phyloP scores from a whole-genome alignment of 2,113 vertebrate genomes.

The Cyprinodon variegatus region DNA sequence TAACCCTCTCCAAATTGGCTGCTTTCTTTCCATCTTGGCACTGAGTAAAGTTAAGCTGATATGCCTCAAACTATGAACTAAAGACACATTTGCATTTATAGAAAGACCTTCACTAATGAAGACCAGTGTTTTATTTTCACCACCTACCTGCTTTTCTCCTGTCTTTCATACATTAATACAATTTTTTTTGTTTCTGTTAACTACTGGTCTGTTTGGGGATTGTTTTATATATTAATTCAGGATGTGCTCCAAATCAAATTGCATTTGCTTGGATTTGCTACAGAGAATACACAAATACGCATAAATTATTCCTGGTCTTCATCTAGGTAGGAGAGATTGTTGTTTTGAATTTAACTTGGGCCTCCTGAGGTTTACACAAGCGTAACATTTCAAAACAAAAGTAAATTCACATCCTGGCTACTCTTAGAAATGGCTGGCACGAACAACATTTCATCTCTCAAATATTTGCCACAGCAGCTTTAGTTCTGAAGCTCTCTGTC shows the following conservation, averaged over 20 bases:
- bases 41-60: too few relatives aligned
- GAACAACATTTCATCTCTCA: neutral
- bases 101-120: neutral
- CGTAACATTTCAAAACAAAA: neutral
- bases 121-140: neutral
- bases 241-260: neutral
- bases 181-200: neutral
- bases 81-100: too few relatives aligned
- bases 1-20: too few relatives aligned
- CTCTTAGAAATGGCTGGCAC: conserved; percentile 1
- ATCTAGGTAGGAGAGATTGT: neutral
- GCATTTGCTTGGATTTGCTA: neutral
- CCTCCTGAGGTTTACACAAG: conserved; percentile 14
- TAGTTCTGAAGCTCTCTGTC: neutral
- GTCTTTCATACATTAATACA: neutral
- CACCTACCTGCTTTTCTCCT: too few relatives aligned
- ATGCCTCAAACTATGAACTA: too few relatives aligned
- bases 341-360: conserved; percentile 6
- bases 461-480: conserved; percentile 10
- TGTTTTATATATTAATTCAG: neutral
- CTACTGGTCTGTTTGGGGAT: neutral
- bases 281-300: neutral
- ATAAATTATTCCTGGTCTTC: neutral
- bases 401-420: neutral
- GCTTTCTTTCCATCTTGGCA: too few relatives aligned